Base-by-base conservation (phyloP, 1,140 invertebrate species). In the Calliphora vicina region DNA sequence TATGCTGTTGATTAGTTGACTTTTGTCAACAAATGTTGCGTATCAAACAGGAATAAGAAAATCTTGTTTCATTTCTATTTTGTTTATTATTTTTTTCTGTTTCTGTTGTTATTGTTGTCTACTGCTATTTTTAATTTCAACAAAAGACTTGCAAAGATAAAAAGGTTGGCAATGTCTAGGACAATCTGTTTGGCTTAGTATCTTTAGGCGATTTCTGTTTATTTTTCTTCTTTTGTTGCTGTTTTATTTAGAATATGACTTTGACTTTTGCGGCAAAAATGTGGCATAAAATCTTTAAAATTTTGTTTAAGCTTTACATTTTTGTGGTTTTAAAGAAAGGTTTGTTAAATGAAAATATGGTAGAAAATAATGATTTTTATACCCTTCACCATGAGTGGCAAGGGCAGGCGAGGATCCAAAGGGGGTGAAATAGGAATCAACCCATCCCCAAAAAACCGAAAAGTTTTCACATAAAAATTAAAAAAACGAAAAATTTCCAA, bases 111-210 rank as follows among this genome's bases (percentile, higher is more conserved):
- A 0, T 61, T 20, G 2, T 57, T 57, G 13, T 57, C 13, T 57
- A 4, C 17, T 57, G 45, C 17, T 57, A n/a, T 17, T 57, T 17
- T 17, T n/a, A 57, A 57, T 57, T 25, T 6, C 20, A 67, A 67
- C 61, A 67, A 67, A 67, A 67, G 61, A 67, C n/a, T 23, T n/a
- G 50, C 61, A 67, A 67, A 67, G 61, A 67, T 67, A 67, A 67
- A 57, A 67, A 25, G 61, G n/a, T 67, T 67, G 2, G 23, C 61
- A 23, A 67, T 67, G 61, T 67, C 61, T 67, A 67, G 61, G 61
- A 67, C 61, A 25, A 67, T 25, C 61, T 67, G 61, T 25, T 67
- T 57, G 50, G 50, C 50, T 57, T 23, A 67, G 23, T 67, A 67
- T 25, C 61, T 67, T 23, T 23, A 67, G 61, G 61, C 20, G 10